phyloP scores from a whole-genome alignment of 2,888 invertebrate species.

The Epinotia bilunana region DNA sequence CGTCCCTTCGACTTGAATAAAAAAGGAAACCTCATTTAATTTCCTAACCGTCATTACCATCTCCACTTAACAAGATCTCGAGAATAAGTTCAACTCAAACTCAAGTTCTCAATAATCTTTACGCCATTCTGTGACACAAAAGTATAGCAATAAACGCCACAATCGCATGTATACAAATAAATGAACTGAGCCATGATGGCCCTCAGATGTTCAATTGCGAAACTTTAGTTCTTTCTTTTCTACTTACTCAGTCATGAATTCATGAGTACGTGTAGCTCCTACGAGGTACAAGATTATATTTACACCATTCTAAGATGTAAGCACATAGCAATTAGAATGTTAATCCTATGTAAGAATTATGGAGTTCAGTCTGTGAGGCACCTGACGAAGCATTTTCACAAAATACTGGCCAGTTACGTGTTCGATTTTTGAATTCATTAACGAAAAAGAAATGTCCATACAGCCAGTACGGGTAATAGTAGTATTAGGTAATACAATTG shows the following conservation, averaged over 20 bases:
- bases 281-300: not conserved
- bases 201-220: not conserved
- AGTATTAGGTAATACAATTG: conserved; percentile 37
- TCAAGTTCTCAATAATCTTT: not conserved
- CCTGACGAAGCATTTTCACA: conserved; percentile 12
- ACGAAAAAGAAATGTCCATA: conserved; percentile 37
- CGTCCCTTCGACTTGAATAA: not conserved
- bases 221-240: not conserved
- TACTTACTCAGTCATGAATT: not conserved
- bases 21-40: conserved; percentile 10
- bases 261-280: too few relatives aligned
- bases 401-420: conserved; percentile 26
- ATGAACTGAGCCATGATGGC: not conserved
- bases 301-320: not conserved
- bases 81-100: not conserved
- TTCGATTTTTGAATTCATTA: conserved; percentile 37
- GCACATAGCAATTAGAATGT: not conserved
- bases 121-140: not conserved
- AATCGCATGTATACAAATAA: not conserved
- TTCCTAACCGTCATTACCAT: conserved; percentile 1
- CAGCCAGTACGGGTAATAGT: conserved; percentile 4
- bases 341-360: not conserved
- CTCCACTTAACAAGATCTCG: conserved; percentile 4
- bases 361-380: not conserved
- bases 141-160: not conserved